Conservation (phyloP, 1,140 invertebrate genomes). For the Trachymyrmex septentrionalis region DNA sequence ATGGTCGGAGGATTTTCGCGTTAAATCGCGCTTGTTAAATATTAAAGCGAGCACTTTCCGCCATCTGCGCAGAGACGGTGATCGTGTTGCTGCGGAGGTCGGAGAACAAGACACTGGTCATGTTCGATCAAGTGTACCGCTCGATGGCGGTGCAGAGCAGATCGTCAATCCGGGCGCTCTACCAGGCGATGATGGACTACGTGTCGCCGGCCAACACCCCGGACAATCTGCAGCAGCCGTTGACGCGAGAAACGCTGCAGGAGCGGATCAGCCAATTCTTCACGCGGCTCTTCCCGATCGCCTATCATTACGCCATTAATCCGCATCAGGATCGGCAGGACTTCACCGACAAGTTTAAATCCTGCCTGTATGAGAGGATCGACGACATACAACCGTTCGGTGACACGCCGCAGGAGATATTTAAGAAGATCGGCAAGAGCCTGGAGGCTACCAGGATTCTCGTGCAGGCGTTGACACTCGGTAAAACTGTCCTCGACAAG, state of each 20-base stretch:
- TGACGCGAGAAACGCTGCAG: slow-evolving; percentile 86
- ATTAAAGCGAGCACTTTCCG: slow-evolving; percentile 76
- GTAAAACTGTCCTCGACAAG: slow-evolving; percentile 90
- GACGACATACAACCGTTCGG: slow-evolving; percentile 93
- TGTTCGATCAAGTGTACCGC: slow-evolving; percentile 92
- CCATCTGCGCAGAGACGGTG: slow-evolving; percentile 89
- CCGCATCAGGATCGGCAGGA: slow-evolving; percentile 86
- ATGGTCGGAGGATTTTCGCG: neutral
- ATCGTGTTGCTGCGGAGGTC: slow-evolving; percentile 90
- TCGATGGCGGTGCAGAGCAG: slow-evolving; percentile 89
- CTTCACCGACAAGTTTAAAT: slow-evolving; percentile 92
- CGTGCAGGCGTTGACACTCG: slow-evolving; percentile 90
- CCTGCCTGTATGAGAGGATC: slow-evolving; percentile 91
- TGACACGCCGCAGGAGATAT: slow-evolving; percentile 91
- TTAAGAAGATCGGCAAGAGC: slow-evolving; percentile 90
- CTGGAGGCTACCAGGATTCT: slow-evolving; percentile 92
- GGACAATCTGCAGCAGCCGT: slow-evolving; percentile 74
- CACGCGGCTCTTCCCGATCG: slow-evolving; percentile 93
- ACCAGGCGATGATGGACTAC: slow-evolving; percentile 90
- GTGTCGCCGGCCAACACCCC: slow-evolving; percentile 83
- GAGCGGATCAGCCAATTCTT: slow-evolving; percentile 92
- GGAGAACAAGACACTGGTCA: slow-evolving; percentile 92
- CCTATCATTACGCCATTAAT: slow-evolving; percentile 91
- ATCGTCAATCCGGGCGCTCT: slow-evolving; percentile 89
- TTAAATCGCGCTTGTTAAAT: slow-evolving; percentile 11